Evolutionary conservation across 2,888 invertebrate species (phyloP).

Genomic region (Fragum whitleyi): DNA sequence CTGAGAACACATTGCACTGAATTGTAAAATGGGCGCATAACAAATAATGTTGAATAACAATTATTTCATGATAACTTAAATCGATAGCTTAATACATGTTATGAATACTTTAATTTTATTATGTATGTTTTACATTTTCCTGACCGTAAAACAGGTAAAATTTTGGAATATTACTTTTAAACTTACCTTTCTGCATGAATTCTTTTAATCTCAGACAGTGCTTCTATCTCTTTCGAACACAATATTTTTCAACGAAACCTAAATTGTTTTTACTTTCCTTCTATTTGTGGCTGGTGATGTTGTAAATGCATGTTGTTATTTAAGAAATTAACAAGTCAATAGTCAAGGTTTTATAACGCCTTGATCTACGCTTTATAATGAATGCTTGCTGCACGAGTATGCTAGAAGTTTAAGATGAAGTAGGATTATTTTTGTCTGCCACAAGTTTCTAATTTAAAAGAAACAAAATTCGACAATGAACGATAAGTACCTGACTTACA

Average conservation of each 20-base stretch:
- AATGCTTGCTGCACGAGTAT: neutral
- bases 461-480: too few species aligned
- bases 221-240: conserved; percentile 21
- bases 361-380: neutral
- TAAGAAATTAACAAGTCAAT: neutral
- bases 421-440: too few species aligned
- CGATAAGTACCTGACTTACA: too few species aligned
- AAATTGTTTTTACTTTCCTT: neutral
- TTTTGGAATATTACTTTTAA: conserved; percentile 3
- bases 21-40: conserved; percentile 10
- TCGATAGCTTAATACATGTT: neutral
- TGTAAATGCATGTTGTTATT: conserved; percentile 14
- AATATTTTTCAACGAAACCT: conserved; percentile 1
- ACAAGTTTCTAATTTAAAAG: too few species aligned
- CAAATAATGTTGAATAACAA: neutral
- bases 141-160: conserved; percentile 25
- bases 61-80: neutral
- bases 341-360: neutral
- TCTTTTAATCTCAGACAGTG: conserved; percentile 16
- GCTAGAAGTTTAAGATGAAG: neutral
- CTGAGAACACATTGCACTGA: conserved; percentile 13
- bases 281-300: conserved; percentile 22
- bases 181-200: conserved; percentile 21
- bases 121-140: conserved; percentile 32
- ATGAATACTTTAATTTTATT: conserved; percentile 23